Percentiles rank a stretch among this genome's conserved stretches.
Evolutionary conservation across 2,113 vertebrate genomes (phyloP).

Genomic region (Alectura lathami): DNA sequence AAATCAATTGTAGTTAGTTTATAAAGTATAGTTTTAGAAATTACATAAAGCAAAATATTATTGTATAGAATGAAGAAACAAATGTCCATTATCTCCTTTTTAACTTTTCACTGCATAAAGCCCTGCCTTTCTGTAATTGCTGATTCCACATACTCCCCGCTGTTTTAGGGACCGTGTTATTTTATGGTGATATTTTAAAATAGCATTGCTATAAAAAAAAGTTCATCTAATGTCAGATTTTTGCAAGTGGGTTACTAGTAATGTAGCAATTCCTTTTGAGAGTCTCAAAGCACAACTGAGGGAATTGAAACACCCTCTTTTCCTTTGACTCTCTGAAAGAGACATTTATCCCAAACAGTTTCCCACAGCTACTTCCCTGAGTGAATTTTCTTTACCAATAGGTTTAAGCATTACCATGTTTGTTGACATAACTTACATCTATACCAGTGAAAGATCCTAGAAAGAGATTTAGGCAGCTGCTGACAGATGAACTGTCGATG

Average conservation of each 20-base stretch:
- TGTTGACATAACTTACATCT: background rate
- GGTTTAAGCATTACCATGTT: background rate
- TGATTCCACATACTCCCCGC: background rate
- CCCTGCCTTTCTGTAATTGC: background rate
- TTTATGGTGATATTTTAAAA: background rate
- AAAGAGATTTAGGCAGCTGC: background rate
- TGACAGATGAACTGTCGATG: background rate
- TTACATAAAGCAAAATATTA: background rate
- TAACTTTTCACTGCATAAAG: rapidly evolving
- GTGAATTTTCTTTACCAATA: background rate
- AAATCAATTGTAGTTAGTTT: background rate
- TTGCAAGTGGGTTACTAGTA: background rate
- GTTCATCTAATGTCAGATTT: background rate
- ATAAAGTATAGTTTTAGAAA: background rate
- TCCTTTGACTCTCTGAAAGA: background rate
- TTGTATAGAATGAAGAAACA: background rate
- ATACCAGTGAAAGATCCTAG: background rate
- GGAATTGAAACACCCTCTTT: background rate
- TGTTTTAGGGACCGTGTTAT: background rate
- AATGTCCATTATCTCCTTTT: background rate
- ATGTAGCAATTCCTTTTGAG: background rate
- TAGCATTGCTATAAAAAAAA: background rate
- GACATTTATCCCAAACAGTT: background rate
- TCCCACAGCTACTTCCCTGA: background rate
- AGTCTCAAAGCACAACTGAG: background rate